Evolutionary conservation across 2,113 vertebrate genomes (phyloP).

Genomic region (Cisticola juncidis): DNA sequence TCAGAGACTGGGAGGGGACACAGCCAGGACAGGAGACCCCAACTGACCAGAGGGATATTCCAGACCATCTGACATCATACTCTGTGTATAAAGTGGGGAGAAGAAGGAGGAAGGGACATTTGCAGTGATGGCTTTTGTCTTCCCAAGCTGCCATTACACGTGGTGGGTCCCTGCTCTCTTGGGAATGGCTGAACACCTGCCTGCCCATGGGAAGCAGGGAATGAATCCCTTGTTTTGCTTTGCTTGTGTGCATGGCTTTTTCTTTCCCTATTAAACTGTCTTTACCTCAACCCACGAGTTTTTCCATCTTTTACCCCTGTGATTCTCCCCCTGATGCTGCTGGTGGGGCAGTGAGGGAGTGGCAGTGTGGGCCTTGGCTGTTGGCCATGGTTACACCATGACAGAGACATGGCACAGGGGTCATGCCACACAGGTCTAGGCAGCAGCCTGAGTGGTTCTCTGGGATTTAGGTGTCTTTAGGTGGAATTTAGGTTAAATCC

Average conservation of each 20-base stretch:
- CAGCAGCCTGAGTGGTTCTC: background rate
- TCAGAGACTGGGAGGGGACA: background rate
- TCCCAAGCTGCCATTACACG: accelerated
- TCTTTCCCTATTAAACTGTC: background rate
- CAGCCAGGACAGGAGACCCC: background rate
- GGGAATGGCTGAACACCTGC: background rate
- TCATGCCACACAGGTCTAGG: background rate
- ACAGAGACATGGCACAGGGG: background rate
- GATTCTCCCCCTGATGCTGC: accelerated
- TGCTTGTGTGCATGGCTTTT: background rate
- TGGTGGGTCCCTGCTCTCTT: accelerated
- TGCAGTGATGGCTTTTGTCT: accelerated
- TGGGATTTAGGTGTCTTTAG: background rate
- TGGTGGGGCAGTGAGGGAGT: background rate
- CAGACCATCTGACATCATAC: background rate
- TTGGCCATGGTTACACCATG: background rate
- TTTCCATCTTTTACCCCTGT: background rate
- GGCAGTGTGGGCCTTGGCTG: background rate
- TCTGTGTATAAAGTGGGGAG: accelerated
- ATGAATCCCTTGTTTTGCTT: background rate
- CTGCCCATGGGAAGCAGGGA: background rate
- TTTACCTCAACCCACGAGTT: accelerated
- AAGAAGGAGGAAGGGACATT: accelerated
- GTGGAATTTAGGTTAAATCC: background rate
- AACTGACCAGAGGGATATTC: background rate